Base-by-base conservation (phyloP, 2,113 vertebrate genomes). In the Pituophis catenifer region DNA sequence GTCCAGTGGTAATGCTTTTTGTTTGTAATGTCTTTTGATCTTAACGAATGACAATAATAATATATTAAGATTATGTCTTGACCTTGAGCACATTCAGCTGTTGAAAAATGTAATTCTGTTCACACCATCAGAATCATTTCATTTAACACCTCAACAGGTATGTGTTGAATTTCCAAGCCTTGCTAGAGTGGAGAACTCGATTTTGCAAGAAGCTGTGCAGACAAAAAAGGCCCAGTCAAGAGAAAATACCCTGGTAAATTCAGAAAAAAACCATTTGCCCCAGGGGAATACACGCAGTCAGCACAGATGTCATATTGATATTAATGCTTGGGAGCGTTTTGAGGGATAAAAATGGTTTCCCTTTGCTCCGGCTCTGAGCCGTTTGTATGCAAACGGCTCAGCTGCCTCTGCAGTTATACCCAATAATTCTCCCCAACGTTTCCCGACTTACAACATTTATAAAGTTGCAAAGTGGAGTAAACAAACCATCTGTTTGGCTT, bases 401-500 rank as follows among this genome's bases (percentile, higher is more conserved):
- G 97, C 96, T 94, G 92, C 96, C 94, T 96, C 97, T 97, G 97
- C 97, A 97, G 86, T 97, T 96, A 59, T 59, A 95, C 95, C 97
- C 97, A 97, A 95, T 98, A 98, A 97, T 98, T 98, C 97, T 98
- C 96, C 94, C 97, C 98, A 97, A 98, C 97, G 96, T 98, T 97
- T 98, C 98, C 96, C 96, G 96, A 97, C 96, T 98, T 98, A 97
- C 96, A 97, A 96, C 97, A 97, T 98, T 98, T 98, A 97, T 98
- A 98, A 97, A 98, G 98, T 98, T 97, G 97, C 97, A 98, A 98
- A 98, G 97, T 97, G 96, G 96, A 96, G 96, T 98, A 98, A 98
- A 97, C 97, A 97, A 97, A 97, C 98, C 98, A 98, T 98, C 98
- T 98, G 97, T 98, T 98, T 98, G 98, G 98, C 97, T 98, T 98